Conservation (phyloP, 2,113 vertebrate species). For the Myiopsitta monachus region DNA sequence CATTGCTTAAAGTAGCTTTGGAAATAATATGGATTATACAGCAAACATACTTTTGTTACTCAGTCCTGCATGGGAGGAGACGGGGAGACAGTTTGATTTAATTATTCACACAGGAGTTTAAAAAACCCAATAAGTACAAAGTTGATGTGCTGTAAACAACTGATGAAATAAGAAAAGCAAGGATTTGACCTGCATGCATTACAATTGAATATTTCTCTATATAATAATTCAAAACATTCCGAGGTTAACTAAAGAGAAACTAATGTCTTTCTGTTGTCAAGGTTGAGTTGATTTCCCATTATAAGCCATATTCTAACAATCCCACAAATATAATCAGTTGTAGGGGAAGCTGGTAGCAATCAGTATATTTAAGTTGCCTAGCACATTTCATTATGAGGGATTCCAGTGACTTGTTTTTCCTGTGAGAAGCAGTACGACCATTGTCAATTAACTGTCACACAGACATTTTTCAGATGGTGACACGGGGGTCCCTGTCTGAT, state of each 20-base stretch:
- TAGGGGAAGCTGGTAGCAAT: neutral
- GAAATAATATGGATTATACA: neutral
- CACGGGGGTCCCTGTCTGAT: neutral
- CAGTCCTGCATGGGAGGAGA: neutral
- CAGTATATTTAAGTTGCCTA: neutral
- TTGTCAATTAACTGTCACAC: neutral
- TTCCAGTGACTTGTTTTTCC: neutral
- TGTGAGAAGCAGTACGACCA: neutral
- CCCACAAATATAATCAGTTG: neutral
- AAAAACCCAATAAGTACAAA: neutral
- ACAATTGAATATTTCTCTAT: neutral
- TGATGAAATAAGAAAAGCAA: neutral
- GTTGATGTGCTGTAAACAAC: neutral
- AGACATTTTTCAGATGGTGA: neutral
- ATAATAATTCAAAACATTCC: neutral
- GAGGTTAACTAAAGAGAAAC: conserved; percentile 43
- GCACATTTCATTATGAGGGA: neutral
- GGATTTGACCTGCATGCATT: neutral
- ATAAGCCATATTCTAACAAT: neutral
- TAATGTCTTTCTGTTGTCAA: neutral
- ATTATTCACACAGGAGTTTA: neutral
- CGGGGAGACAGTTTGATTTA: neutral
- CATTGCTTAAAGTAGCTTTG: neutral
- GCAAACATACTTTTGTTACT: neutral
- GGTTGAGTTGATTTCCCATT: conserved; percentile 40